Evolutionary conservation across 2,797 vertebrate genomes (phyloP).

Genomic region (Amazonetta brasiliensis): DNA sequence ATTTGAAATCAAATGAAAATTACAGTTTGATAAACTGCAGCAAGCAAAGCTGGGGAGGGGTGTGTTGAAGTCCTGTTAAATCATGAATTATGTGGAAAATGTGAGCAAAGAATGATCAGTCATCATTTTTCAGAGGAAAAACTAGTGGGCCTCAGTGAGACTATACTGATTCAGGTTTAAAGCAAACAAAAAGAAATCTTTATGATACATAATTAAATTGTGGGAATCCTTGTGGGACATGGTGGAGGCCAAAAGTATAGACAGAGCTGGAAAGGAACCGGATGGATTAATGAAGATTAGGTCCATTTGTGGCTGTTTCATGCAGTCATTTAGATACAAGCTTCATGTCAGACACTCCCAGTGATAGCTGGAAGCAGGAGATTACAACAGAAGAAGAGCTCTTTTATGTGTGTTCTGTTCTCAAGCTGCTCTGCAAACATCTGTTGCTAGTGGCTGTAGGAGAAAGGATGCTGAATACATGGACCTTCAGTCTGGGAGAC

Average conservation of each 20-base stretch:
- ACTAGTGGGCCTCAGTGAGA: not conserved
- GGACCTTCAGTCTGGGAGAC: not conserved
- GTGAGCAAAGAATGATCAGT: not conserved
- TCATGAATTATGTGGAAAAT: not conserved
- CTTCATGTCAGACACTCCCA: not conserved
- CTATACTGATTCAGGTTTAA: not conserved
- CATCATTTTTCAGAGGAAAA: not conserved
- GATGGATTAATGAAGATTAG: constrained; percentile 29
- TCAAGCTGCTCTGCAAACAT: not conserved
- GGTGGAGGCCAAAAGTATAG: not conserved
- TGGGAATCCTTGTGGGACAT: not conserved
- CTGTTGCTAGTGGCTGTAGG: not conserved
- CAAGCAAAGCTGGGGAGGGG: not conserved
- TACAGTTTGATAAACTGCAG: not conserved
- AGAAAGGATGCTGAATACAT: not conserved
- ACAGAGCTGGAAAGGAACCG: constrained; percentile 3
- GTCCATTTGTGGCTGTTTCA: not conserved
- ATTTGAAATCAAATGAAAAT: not conserved
- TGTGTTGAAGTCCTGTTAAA: not conserved
- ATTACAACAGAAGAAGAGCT: constrained; percentile 9
- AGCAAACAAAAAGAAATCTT: constrained; percentile 25
- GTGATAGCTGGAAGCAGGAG: not conserved
- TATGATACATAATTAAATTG: not conserved
- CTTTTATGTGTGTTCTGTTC: constrained; percentile 13
- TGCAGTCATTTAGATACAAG: not conserved